Evolutionary conservation across 1,140 invertebrate species (phyloP).

Genomic region (Bilobella aurantiaca): DNA sequence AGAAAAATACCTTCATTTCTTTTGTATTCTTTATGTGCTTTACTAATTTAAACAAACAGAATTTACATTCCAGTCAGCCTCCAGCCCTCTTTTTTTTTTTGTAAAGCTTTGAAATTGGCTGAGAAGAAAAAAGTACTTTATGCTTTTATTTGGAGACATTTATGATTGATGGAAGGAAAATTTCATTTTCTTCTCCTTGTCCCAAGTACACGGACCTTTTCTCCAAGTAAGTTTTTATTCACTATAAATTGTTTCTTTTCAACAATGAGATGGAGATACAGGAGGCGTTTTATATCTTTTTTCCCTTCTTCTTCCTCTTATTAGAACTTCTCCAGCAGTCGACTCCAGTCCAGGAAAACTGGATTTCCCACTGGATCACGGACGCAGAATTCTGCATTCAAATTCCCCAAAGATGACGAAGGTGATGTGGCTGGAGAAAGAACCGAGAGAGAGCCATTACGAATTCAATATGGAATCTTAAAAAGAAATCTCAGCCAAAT

Average conservation of each 20-base stretch:
- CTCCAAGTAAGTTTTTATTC: neutral
- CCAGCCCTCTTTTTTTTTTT: too few relatives aligned
- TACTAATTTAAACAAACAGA: too few relatives aligned
- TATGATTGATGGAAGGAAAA: conserved; percentile 4
- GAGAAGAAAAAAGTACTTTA: neutral
- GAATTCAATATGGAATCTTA: too few relatives aligned
- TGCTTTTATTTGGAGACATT: neutral
- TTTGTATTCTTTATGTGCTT: too few relatives aligned
- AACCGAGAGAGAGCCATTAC: neutral
- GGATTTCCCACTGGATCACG: conserved; percentile 2
- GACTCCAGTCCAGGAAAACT: conserved; percentile 4
- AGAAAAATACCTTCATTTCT: too few relatives aligned
- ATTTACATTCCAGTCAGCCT: too few relatives aligned
- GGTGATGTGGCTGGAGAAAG: neutral
- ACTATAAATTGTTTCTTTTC: neutral
- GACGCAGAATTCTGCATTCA: neutral
- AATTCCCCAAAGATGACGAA: neutral
- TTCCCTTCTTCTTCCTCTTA: too few relatives aligned
- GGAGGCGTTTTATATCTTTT: neutral
- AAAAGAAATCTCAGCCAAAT: too few relatives aligned
- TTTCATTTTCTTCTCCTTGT: neutral
- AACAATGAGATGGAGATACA: neutral
- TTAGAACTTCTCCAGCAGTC: too few relatives aligned
- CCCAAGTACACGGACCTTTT: too few relatives aligned
- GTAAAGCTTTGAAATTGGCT: too few relatives aligned